phyloP scores from a whole-genome alignment of 2,797 vertebrate species.

The Pteropus rufus region DNA sequence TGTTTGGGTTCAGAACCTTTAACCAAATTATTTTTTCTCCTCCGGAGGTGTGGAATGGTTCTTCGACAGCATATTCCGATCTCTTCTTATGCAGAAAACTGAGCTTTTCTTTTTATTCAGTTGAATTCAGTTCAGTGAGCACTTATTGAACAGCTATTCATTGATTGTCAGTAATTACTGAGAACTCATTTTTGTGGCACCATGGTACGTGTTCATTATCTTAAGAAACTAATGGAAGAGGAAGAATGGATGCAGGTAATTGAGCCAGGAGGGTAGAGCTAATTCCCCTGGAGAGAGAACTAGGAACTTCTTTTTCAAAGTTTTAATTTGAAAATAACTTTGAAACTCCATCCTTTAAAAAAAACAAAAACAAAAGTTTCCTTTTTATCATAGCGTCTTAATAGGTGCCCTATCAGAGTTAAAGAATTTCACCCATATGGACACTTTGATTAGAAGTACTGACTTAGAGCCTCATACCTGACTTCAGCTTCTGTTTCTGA shows the following conservation, averaged over 20 bases:
- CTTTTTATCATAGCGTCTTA: neutral
- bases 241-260: neutral
- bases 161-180: neutral
- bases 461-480: neutral
- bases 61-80: neutral
- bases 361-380: too few relatives aligned
- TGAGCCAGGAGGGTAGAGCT: neutral
- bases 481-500: neutral
- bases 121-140: conserved; percentile 3
- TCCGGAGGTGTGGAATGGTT: neutral
- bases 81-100: neutral
- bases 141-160: neutral
- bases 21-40: neutral
- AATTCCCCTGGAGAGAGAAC: neutral
- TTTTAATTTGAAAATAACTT: conserved; percentile 1
- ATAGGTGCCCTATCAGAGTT: neutral
- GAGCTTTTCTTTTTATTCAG: neutral
- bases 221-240: neutral
- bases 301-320: neutral
- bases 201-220: neutral
- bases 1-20: neutral
- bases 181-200: neutral
- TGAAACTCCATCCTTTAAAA: neutral
- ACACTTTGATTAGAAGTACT: neutral
- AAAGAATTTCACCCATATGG: neutral